Evolutionary conservation across 2,113 vertebrate genomes (phyloP).

Genomic region (Orycteropus afer): DNA sequence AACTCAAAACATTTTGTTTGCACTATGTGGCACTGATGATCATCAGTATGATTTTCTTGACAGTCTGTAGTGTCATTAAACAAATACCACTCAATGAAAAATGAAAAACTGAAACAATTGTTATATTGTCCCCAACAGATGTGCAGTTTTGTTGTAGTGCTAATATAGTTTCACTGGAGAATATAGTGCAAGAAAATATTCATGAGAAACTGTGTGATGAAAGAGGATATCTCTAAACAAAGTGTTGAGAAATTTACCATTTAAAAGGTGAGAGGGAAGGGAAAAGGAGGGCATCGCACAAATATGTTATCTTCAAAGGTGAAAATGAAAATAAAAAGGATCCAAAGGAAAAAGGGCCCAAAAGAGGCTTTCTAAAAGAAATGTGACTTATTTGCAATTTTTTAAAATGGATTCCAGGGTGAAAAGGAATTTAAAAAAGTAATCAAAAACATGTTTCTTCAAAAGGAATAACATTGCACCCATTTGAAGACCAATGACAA

Average conservation of each 20-base stretch:
- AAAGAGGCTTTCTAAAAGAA: not conserved
- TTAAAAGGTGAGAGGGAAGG: not conserved
- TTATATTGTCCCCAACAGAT: not conserved
- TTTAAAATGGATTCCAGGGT: not conserved
- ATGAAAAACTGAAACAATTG: not conserved
- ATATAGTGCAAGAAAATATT: not conserved
- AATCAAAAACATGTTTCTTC: not conserved
- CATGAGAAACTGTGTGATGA: not conserved
- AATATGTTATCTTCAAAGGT: not conserved
- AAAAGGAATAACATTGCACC: not conserved
- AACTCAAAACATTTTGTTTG: slow-evolving; percentile 22
- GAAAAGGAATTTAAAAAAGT: not conserved
- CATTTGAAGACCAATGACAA: not conserved
- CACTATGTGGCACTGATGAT: not conserved
- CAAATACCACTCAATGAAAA: not conserved
- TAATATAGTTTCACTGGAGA: not conserved
- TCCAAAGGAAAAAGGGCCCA: not conserved
- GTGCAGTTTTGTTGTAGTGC: not conserved
- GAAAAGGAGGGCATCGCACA: not conserved
- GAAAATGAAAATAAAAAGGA: not conserved
- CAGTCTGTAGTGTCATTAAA: not conserved
- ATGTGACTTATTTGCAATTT: not conserved
- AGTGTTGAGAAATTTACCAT: not conserved
- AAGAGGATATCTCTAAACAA: not conserved
- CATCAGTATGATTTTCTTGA: slow-evolving; percentile 17